Evolutionary conservation across 1,140 invertebrate genomes (phyloP).

Genomic region (Ips nitidus): DNA sequence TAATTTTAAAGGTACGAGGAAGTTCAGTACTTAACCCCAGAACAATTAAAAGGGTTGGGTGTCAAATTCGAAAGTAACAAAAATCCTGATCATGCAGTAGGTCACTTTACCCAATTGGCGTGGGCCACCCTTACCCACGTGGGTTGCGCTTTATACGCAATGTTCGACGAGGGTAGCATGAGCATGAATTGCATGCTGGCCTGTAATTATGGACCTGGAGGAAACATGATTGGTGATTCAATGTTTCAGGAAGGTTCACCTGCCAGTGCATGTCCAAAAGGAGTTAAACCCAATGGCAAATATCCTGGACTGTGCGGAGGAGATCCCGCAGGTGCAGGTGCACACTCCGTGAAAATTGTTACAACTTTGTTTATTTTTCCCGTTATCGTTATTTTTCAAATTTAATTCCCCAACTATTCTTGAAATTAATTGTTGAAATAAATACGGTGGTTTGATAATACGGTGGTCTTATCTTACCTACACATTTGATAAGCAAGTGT

Average conservation of each 20-base stretch:
- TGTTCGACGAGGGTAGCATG: background rate
- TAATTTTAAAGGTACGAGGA: constrained; percentile 14
- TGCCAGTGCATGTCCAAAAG: constrained; percentile 14
- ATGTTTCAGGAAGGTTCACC: constrained; percentile 20
- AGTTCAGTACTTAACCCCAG: background rate
- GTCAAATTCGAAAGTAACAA: background rate
- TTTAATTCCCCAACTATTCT: no score
- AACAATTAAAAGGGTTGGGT: background rate
- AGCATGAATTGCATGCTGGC: constrained; percentile 10
- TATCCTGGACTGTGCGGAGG: constrained; percentile 15
- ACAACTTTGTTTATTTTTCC: no score
- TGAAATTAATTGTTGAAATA: no score
- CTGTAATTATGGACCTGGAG: constrained; percentile 38
- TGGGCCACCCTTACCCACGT: constrained; percentile 30
- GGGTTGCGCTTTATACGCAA: constrained; percentile 25
- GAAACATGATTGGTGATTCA: constrained; percentile 20
- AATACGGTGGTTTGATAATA: no score
- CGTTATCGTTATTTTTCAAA: no score
- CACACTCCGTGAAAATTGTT: no score
- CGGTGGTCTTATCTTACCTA: no score
- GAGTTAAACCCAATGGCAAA: background rate
- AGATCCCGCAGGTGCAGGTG: background rate
- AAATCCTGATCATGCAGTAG: background rate
- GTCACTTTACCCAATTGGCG: constrained; percentile 32
- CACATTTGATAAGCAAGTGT: no score